Base-by-base conservation (phyloP, 2,113 vertebrate species). In the Struthidea cinerea region DNA sequence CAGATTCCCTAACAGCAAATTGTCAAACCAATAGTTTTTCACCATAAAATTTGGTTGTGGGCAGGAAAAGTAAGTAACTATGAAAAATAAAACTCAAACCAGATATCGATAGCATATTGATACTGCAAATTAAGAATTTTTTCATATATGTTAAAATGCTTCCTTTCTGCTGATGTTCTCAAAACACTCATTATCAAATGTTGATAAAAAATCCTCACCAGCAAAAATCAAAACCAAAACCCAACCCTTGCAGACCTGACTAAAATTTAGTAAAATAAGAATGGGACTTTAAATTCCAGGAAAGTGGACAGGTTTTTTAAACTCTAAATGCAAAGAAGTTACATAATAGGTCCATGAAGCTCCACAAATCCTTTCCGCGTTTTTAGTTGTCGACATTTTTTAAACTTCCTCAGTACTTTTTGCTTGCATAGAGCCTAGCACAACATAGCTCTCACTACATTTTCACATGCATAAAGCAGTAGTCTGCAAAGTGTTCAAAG, bases 141-240 rank as follows among this genome's bases (percentile, higher is more conserved):
- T 80, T 71, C 2, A 5, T 30, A 10, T 24, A 10, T 30, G 2
- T 65, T 87, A 44, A 59, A 67, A 60, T 78, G 6, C 2, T 76
- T 84, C 15, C 2, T 23, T 91, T 69, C 60, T 73, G 5, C 9
- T 57, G 11, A 75, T 22, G 12, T 52, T 83, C 7, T 47, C 21
- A 56, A 65, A 87, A 55, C 21, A 5, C 3, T 49, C 21, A 19
- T 10, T 41, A 30, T 63, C 17, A 64, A 41, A 61, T 33, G 4
- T 11, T 11, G 11, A 56, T 2, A 6, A 22, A 35, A 65, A 37
- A 16, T 3, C 0, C 0, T 2, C 21, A 26, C 8, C 13, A 37
- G 52, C 7, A 37, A 71, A 77, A 74, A 22, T 4, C 13, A 27
- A 73, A 33, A 11, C 4, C n/a, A 63, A 70, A 47, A 4, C 8